Evolutionary conservation across 2,888 invertebrate species (phyloP).

Genomic region (Pristionchus fissidentatus): DNA sequence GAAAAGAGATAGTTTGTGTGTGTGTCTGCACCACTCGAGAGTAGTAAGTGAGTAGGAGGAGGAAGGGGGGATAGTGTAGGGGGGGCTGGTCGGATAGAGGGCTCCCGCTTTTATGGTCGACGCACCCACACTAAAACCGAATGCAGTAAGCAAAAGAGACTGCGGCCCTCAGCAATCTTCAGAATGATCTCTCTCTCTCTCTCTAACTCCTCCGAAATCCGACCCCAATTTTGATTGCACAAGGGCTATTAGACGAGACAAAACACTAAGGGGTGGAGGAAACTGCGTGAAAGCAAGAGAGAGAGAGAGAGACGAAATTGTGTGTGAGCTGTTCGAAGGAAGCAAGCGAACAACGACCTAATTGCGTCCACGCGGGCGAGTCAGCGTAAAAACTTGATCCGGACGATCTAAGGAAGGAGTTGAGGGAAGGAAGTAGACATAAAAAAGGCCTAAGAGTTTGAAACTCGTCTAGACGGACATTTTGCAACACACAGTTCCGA

Average conservation of each 20-base stretch:
- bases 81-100: too few species aligned
- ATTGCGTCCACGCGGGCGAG: not conserved
- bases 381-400: constrained; percentile 42
- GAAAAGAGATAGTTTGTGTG: too few species aligned
- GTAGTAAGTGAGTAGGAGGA: too few species aligned
- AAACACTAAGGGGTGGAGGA: too few species aligned
- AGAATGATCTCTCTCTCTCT: too few species aligned
- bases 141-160: not conserved
- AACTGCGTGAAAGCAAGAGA: not conserved
- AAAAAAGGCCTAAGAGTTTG: too few species aligned
- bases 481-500: too few species aligned
- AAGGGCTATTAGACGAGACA: too few species aligned
- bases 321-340: not conserved
- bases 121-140: not conserved
- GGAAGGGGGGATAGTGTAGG: not conserved
- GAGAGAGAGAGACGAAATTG: not conserved
- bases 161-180: not conserved
- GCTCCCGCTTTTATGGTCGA: constrained; percentile 41
- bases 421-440: not conserved
- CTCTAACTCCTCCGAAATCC: too few species aligned
- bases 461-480: too few species aligned
- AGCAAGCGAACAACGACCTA: constrained; percentile 36
- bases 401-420: constrained; percentile 7
- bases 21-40: too few species aligned
- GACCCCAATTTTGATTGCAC: too few species aligned